A percentile compares a stretch with the other conserved stretches of the same genome.
Evolutionary conservation across 2,113 vertebrate genomes (phyloP).

Genomic region (Pterocles gutturalis): DNA sequence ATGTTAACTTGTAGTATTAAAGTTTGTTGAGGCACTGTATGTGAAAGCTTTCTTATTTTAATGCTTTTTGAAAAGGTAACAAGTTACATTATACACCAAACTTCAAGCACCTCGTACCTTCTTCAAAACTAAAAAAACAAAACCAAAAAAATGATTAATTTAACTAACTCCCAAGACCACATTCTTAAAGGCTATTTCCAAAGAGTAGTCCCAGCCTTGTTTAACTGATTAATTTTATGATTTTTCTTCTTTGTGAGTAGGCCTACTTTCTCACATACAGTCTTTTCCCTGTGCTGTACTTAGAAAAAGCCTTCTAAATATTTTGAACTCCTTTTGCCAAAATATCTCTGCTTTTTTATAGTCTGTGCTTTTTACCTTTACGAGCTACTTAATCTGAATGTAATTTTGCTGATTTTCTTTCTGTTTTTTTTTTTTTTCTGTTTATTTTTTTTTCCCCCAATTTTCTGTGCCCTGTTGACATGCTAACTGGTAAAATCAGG

Average conservation of each 20-base stretch:
- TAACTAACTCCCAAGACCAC: background rate
- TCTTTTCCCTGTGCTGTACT: background rate
- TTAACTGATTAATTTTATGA: conserved; percentile 20
- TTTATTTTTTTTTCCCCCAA: too few species aligned
- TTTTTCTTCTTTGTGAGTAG: background rate
- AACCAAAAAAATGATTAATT: background rate
- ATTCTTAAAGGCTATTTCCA: background rate
- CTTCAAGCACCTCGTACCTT: background rate
- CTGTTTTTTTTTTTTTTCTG: background rate
- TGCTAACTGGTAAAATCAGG: background rate
- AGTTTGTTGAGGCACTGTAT: background rate
- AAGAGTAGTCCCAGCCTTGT: background rate
- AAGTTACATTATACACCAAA: background rate
- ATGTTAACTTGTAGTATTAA: background rate
- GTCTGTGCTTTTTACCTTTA: background rate
- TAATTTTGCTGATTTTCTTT: background rate
- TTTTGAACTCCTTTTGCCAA: background rate
- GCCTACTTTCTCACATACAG: background rate
- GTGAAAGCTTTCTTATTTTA: background rate
- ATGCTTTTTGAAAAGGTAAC: background rate
- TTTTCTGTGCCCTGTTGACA: background rate
- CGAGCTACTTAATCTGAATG: background rate
- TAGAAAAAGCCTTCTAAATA: conserved; percentile 19
- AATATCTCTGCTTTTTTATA: background rate
- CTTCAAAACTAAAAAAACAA: background rate